Percentiles rank a stretch among this genome's conserved stretches.
phyloP scores from a whole-genome alignment of 2,113 vertebrate species.

The Albula glossodonta region DNA sequence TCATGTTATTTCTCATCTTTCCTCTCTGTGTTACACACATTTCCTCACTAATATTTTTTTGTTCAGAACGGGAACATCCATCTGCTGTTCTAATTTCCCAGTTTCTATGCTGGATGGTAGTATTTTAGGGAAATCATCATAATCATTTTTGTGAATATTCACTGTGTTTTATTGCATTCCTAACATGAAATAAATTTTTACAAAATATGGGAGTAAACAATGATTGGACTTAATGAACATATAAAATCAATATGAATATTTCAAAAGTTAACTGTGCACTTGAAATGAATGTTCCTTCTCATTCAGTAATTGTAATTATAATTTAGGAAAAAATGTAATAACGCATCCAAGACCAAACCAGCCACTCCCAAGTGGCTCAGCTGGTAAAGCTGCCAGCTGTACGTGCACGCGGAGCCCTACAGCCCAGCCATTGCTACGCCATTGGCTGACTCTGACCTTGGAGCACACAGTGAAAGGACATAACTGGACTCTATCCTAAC shows the following conservation, averaged over 20 bases:
- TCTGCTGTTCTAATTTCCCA: neutral
- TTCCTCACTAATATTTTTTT: neutral
- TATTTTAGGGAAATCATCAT: too few relatives aligned
- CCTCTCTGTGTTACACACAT: neutral
- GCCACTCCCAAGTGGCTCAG: neutral
- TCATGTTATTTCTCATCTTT: neutral
- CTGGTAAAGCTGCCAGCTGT: neutral
- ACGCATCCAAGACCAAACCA: neutral
- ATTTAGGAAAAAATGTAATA: too few relatives aligned
- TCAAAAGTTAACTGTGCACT: too few relatives aligned
- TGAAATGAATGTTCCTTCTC: too few relatives aligned
- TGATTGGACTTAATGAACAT: too few relatives aligned
- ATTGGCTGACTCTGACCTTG: neutral
- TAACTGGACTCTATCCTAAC: neutral
- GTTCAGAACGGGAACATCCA: neutral
- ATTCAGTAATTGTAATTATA: too few relatives aligned
- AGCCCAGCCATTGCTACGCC: neutral
- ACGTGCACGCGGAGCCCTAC: neutral
- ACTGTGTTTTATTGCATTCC: neutral
- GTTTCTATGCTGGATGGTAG: too few relatives aligned
- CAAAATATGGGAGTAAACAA: too few relatives aligned
- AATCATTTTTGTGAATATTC: neutral
- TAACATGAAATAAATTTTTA: neutral
- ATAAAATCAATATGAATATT: too few relatives aligned
- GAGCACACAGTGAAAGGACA: neutral